Evolutionary conservation across 2,797 vertebrate species (phyloP).

Genomic region (Eurystomus glaucurus): DNA sequence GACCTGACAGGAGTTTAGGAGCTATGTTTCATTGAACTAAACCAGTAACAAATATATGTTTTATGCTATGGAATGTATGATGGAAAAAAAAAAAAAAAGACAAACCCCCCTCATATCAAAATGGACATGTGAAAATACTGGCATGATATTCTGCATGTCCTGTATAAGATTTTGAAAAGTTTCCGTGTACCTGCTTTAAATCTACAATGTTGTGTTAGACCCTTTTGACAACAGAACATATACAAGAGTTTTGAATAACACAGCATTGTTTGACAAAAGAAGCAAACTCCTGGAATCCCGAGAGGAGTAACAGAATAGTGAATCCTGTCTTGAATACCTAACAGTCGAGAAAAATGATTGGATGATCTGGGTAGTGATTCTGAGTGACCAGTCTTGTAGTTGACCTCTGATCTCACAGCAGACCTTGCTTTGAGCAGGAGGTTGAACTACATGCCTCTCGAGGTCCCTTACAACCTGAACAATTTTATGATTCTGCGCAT

Average conservation of each 20-base stretch:
- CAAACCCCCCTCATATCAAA: not conserved
- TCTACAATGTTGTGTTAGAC: not conserved
- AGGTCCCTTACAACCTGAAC: not conserved
- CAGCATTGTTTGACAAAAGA: not conserved
- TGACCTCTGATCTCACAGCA: not conserved
- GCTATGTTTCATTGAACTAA: not conserved
- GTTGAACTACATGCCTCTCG: rapidly evolving
- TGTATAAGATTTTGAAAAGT: not conserved
- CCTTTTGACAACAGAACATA: not conserved
- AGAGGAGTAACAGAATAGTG: not conserved
- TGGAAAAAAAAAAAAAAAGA: not conserved
- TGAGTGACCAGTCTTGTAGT: not conserved
- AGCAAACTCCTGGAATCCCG: not conserved
- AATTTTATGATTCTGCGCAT: not conserved
- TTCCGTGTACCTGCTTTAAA: not conserved
- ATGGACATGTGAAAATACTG: not conserved
- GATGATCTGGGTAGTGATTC: not conserved
- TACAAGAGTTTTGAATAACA: not conserved
- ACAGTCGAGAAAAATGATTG: not conserved
- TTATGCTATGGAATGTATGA: not conserved
- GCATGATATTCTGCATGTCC: not conserved
- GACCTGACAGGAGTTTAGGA: not conserved
- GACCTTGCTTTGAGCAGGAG: not conserved
- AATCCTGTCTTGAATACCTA: not conserved
- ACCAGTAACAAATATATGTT: not conserved